Evolutionary conservation across 2,797 vertebrate genomes (phyloP).

Genomic region (Allobates femoralis): DNA sequence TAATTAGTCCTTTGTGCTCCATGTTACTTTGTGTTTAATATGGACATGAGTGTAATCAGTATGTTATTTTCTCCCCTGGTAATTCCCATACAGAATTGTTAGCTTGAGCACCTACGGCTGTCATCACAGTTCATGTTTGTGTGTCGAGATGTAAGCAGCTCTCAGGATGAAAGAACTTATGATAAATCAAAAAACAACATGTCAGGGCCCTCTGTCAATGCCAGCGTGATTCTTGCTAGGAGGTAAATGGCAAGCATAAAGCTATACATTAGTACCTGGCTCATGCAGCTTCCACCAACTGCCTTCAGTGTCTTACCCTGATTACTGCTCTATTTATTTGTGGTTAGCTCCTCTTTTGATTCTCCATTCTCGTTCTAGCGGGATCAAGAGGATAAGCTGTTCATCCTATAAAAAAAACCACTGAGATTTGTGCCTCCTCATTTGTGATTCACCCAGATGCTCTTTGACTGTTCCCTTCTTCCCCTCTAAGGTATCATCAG

Average conservation of each 20-base stretch:
- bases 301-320: conserved; percentile 26
- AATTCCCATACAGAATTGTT: conserved; percentile 8
- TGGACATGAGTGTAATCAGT: conserved; percentile 11
- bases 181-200: conserved; percentile 54
- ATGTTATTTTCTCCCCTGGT: conserved; percentile 12
- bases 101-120: conserved; percentile 17
- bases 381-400: conserved; percentile 62
- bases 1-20: neutral
- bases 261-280: conserved; percentile 50
- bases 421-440: conserved; percentile 56
- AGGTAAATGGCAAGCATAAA: conserved; percentile 47
- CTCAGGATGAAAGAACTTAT: conserved; percentile 37
- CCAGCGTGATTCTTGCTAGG: conserved; percentile 33
- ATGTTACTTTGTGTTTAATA: neutral
- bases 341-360: conserved; percentile 46
- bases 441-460: conserved; percentile 63
- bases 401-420: conserved; percentile 52
- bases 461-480: conserved; percentile 42
- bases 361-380: conserved; percentile 50
- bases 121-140: conserved; percentile 48
- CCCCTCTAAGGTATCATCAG: conserved; percentile 60
- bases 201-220: conserved; percentile 38
- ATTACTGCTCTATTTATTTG: conserved; percentile 51
- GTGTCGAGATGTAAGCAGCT: conserved; percentile 37
- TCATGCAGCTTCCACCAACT: conserved; percentile 20